These are phyloP conservation scores for Calliphora vicina DNA, from an alignment of 1,140 invertebrate genomes.

Conservation along the genomic window DNA sequence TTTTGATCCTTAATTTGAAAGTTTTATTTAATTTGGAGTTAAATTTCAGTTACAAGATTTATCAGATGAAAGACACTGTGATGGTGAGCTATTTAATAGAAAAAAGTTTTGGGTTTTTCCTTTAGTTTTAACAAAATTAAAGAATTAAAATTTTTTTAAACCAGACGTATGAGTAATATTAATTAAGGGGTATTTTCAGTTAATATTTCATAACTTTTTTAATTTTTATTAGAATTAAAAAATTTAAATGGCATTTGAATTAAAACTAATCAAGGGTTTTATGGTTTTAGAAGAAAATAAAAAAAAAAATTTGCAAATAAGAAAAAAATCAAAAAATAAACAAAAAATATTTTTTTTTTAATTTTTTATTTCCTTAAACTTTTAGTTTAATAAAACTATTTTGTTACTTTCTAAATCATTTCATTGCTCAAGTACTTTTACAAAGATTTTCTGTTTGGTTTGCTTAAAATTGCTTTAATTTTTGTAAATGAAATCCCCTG, in stretches of 20 bases:
- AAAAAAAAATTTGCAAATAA: not conserved
- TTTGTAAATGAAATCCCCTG: too few relatives aligned
- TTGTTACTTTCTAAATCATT: too few relatives aligned
- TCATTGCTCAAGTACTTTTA: too few relatives aligned
- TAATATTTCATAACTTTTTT: not conserved
- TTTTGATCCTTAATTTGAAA: too few relatives aligned
- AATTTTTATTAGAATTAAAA: not conserved
- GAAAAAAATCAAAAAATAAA: too few relatives aligned
- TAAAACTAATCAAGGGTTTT: not conserved
- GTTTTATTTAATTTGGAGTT: too few relatives aligned
- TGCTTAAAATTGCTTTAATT: too few relatives aligned
- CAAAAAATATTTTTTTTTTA: too few relatives aligned
- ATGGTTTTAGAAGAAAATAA: not conserved
- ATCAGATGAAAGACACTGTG: slow-evolving; percentile 77
- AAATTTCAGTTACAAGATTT: too few relatives aligned
- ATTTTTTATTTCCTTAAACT: too few relatives aligned
- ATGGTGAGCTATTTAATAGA: slow-evolving; percentile 64
- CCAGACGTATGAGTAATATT: slow-evolving; percentile 15
- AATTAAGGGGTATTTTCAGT: not conserved
- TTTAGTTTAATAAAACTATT: too few relatives aligned
- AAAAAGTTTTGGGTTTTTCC: not conserved
- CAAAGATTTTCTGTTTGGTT: too few relatives aligned
- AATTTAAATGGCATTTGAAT: not conserved
- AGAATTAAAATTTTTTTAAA: not conserved
- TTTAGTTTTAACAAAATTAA: not conserved